A percentile compares a stretch with the other conserved stretches of the same genome.
Evolutionary conservation across 2,888 invertebrate genomes (phyloP).

Genomic region (Cheilosia urbana): DNA sequence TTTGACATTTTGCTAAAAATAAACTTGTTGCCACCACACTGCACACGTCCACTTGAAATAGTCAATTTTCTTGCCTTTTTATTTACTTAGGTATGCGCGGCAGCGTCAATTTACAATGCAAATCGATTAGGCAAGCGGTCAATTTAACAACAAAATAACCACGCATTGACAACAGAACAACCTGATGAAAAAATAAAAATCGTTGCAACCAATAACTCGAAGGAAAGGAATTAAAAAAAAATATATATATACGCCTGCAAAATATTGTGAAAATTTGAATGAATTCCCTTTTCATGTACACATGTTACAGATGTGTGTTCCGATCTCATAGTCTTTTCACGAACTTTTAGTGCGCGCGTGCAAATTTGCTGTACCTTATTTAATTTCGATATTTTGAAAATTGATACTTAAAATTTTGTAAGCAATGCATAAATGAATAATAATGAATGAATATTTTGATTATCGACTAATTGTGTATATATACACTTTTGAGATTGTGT

Average conservation of each 20-base stretch:
- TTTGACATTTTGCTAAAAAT: conserved; percentile 11
- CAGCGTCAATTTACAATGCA: conserved; percentile 21
- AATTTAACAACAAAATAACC: neutral
- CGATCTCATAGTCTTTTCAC: conserved; percentile 11
- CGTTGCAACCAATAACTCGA: conserved; percentile 6
- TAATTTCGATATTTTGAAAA: conserved; percentile 24
- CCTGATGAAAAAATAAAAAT: neutral
- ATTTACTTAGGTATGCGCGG: neutral
- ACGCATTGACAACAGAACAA: neutral
- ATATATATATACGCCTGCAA: neutral
- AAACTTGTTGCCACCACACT: neutral
- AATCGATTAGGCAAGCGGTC: conserved; percentile 8
- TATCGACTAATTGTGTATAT: conserved; percentile 37
- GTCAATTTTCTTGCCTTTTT: conserved; percentile 3
- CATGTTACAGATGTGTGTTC: neutral
- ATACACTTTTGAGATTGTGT: conserved; percentile 9
- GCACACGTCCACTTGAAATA: conserved; percentile 4
- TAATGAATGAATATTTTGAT: conserved; percentile 34
- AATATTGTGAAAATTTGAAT: conserved; percentile 45
- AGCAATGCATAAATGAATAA: conserved; percentile 54
- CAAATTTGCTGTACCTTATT: conserved; percentile 6
- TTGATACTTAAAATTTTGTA: conserved; percentile 40
- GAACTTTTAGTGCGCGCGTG: conserved; percentile 22
- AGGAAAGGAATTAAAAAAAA: neutral
- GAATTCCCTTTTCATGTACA: conserved; percentile 27